phyloP scores from a whole-genome alignment of 2,888 invertebrate genomes.

The Apoda limacodes region DNA sequence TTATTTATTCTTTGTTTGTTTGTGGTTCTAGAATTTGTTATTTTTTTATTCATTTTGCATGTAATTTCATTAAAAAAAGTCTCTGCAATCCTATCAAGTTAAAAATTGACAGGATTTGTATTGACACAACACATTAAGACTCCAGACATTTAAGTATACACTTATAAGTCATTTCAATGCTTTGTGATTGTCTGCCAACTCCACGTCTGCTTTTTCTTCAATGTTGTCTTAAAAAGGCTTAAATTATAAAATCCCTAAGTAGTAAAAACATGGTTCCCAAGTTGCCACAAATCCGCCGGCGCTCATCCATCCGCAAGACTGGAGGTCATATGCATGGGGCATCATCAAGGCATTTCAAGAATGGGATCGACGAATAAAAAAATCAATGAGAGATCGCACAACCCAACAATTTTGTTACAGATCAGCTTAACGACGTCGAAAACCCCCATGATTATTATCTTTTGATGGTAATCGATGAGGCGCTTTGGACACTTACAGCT shows the following conservation, averaged over 20 bases:
- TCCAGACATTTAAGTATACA: no score
- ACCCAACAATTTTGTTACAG: slow-evolving; percentile 66
- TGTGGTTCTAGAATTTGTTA: slow-evolving; percentile 35
- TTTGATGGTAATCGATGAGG: slow-evolving; percentile 66
- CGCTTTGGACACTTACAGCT: slow-evolving; percentile 61
- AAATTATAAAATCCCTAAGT: no score
- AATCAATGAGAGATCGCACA: slow-evolving; percentile 53
- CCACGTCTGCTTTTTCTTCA: no score
- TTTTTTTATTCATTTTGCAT: slow-evolving; percentile 33
- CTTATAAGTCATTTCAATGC: no score
- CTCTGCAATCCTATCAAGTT: slow-evolving; percentile 24
- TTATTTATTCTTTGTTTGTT: slow-evolving; percentile 20
- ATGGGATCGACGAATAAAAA: slow-evolving; percentile 35
- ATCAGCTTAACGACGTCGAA: slow-evolving; percentile 69
- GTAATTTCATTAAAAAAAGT: slow-evolving; percentile 31
- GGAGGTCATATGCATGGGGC: slow-evolving; percentile 61
- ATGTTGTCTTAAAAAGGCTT: no score
- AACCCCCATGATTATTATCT: slow-evolving; percentile 70
- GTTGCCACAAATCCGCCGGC: no score
- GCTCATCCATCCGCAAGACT: slow-evolving; percentile 32
- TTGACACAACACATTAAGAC: no score
- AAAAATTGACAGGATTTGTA: no score
- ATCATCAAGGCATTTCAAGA: slow-evolving; percentile 17
- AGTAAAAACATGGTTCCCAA: no score
- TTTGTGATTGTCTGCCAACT: no score